Evolutionary conservation across 2,113 vertebrate genomes (phyloP), one percentile per base, ranked within the genome.

Genomic region (Edolisoma coerulescens): DNA sequence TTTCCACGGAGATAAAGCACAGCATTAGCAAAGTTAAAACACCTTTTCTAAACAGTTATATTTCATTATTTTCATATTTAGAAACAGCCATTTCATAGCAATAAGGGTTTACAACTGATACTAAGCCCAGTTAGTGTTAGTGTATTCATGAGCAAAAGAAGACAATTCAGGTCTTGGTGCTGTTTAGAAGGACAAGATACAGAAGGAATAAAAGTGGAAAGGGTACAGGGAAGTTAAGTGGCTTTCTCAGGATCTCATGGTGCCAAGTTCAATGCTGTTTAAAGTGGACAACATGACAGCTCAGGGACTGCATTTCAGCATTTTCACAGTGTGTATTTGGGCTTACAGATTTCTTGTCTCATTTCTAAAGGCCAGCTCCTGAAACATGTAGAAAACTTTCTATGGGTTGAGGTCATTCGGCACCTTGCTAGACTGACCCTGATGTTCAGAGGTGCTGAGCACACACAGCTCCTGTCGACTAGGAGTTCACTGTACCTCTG

Each of bases 371-470:
- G 68, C 85, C 71, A 70, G 28, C 24, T 81, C 39, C 84, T 78
- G 80, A 89, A 95, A 89, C 14, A 32, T 35, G 33, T 27, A 16
- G 56, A 93, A 92, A 95, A 89, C 33, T 78, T 92, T 89, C 59
- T 64, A 39, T 17, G 47, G 41, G 52, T 37, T 95, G 77, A 90
- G 86, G 80, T 87, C 84, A 94, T 60, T 95, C 57, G 39, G 53
- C 60, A 91, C 76, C 87, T 94, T 91, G 60, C 6, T 24, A 75
- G 69, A 33, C 87, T 92, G 86, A 89, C 80, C 94, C 65, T 79
- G 91, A 76, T 89, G 89, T 91, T 89, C 84, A 92, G 81, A 96
- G 89, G 73, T 91, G 83, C 73, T 87, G 92, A 92, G 77, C 10
- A 3, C 80, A 94, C 45, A 67, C 56, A 82, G 75, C 69, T 94